A percentile compares a stretch with the other conserved stretches of the same genome.
Conservation (phyloP, 2,797 vertebrate species). For the Pseudochirops corinnae region DNA sequence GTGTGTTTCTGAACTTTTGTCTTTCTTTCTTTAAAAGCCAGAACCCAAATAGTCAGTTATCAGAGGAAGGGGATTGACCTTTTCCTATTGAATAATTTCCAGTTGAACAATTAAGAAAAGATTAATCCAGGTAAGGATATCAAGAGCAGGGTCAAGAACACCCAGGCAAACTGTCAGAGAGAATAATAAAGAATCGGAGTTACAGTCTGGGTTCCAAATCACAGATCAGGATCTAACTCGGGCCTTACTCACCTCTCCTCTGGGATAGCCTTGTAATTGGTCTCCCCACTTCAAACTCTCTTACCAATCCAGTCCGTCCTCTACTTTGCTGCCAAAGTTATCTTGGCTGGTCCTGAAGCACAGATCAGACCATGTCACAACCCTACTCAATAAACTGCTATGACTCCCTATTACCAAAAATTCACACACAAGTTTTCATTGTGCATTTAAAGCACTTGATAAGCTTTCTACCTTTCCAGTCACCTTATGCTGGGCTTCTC, state of each 20-base stretch:
- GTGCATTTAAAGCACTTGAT: background rate
- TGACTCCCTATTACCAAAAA: background rate
- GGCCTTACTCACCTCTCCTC: background rate
- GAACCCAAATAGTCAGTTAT: constrained; percentile 3
- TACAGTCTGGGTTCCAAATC: background rate
- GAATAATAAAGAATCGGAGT: background rate
- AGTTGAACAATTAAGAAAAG: background rate
- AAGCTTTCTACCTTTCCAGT: background rate
- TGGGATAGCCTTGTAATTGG: background rate
- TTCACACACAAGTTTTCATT: background rate
- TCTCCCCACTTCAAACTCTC: background rate
- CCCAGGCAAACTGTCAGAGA: background rate
- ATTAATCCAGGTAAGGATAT: background rate
- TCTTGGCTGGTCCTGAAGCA: background rate
- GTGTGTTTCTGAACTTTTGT: background rate
- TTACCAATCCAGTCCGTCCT: background rate
- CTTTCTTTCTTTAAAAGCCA: background rate
- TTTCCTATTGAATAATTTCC: background rate
- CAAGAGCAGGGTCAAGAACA: background rate
- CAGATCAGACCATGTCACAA: background rate
- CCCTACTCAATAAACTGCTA: background rate
- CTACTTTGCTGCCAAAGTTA: background rate
- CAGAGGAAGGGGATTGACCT: background rate
- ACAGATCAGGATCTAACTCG: background rate
- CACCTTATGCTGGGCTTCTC: background rate